Evolutionary conservation across 2,797 vertebrate species (phyloP), one percentile per base, ranked within the genome.

Genomic region (Lepus townsendii): DNA sequence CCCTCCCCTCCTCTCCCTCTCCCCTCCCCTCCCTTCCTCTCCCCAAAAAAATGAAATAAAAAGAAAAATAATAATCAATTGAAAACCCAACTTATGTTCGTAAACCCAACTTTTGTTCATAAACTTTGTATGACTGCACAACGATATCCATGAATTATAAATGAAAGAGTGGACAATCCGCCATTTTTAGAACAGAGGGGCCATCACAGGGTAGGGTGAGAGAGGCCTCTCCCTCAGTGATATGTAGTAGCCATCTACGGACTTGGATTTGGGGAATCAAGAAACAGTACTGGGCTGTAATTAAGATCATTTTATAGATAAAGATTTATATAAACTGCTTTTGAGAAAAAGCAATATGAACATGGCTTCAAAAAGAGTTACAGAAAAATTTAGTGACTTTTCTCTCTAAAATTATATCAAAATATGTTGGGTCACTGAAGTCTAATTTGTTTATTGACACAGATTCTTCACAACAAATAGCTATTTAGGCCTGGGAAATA

Each of bases 211-310:
- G 38, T 1, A 19, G n/a, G 84, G 68, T 20, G 2, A 30, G 77
- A 30, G 77, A 57, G 6, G 2, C 0, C 27, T 11, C 0, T 0
- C 8, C n/a, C 6, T 24, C 4, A 0, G 27, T 17, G 24, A 63
- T 7, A 12, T 42, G 22, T 65, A 42, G 66, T 14, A 14, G 24
- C 11, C 47, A 13, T 35, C 3, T n/a, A 1, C 42, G 1, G 4
- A 5, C 32, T 87, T 77, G 35, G n/a, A 83, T 42, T 13, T n/a
- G 24, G 69, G 52, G 30, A 69, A 30, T 42, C 42, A 13, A 0
- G 57, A 50, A 30, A 26, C 30, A 60, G 62, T 2, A 19, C 0
- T 71, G 26, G 52, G 57, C 65, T 63, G 11, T 92, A 32, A 57
- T 26, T 75, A 73, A 72, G 24, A 4, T 14, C 50, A 2, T 17